These are phyloP conservation scores for Desmophyllum pertusum DNA, from an alignment of 92 coral and sea anemone genomes.

Conservation along the genomic window DNA sequence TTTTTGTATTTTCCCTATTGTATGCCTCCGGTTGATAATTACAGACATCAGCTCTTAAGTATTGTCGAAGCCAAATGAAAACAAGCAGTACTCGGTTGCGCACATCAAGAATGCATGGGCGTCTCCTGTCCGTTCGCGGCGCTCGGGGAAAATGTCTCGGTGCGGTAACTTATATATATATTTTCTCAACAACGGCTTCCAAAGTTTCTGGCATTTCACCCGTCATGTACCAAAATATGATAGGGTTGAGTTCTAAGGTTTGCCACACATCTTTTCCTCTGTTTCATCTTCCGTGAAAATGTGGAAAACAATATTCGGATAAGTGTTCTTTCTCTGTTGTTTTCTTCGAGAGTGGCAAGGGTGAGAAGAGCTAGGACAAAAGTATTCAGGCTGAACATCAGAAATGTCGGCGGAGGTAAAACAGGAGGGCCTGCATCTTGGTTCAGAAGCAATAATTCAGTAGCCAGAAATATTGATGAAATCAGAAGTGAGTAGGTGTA, in stretches of 20 bases:
- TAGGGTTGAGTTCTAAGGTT: slow-evolving; percentile 13
- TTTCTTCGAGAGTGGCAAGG: background rate
- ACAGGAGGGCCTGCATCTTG: background rate
- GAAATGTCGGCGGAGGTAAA: background rate
- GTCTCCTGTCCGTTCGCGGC: slow-evolving; percentile 17
- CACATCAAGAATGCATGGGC: slow-evolving; percentile 46
- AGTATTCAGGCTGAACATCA: background rate
- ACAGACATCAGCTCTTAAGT: too few species aligned
- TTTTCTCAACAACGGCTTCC: slow-evolving; percentile 20
- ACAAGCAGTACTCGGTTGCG: too few species aligned
- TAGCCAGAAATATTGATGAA: background rate
- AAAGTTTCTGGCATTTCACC: slow-evolving; percentile 27
- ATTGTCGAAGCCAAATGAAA: too few species aligned
- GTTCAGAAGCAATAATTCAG: background rate
- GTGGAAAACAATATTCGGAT: background rate
- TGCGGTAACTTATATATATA: slow-evolving; percentile 12
- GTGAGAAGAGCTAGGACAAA: background rate
- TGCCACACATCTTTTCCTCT: slow-evolving; percentile 22
- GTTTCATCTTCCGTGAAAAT: background rate
- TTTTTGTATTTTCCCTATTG: too few species aligned
- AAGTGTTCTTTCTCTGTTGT: background rate
- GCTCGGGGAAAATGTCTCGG: slow-evolving; percentile 32
- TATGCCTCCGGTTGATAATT: too few species aligned
- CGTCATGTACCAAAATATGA: slow-evolving; percentile 30
- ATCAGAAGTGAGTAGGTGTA: background rate